A percentile compares a stretch with the other conserved stretches of the same genome.
Conservation (phyloP, 2,797 vertebrate species). For the Brachymystax lenok region DNA sequence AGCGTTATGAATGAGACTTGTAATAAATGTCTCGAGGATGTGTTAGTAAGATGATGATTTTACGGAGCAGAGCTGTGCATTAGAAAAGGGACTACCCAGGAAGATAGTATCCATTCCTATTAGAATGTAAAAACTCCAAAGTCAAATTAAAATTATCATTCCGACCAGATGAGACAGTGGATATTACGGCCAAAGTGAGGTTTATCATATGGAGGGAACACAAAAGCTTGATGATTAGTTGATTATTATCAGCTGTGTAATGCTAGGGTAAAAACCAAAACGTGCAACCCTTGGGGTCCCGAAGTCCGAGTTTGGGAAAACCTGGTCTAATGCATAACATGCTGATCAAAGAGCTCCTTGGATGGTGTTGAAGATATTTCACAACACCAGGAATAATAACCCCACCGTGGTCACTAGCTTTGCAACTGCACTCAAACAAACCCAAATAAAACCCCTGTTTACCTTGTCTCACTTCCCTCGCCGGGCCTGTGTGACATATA, state of each 20-base stretch:
- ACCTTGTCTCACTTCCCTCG: constrained; percentile 20
- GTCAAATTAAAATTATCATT: constrained; percentile 11
- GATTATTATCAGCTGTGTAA: no score
- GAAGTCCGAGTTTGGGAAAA: no score
- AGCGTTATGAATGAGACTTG: constrained; percentile 24
- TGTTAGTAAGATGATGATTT: neutral
- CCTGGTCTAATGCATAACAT: no score
- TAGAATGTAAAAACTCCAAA: constrained; percentile 14
- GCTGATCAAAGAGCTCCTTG: neutral
- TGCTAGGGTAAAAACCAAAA: no score
- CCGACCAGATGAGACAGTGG: constrained; percentile 13
- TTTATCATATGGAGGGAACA: constrained; percentile 26
- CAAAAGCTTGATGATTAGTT: constrained; percentile 5
- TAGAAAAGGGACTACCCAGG: constrained; percentile 23
- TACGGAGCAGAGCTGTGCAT: constrained; percentile 8
- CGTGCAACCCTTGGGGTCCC: no score
- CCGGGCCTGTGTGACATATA: constrained; percentile 11
- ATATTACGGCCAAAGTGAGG: constrained; percentile 26
- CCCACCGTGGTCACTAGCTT: neutral
- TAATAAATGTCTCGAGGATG: constrained; percentile 26
- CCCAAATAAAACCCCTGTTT: constrained; percentile 11
- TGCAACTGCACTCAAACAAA: neutral
- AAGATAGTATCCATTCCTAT: neutral
- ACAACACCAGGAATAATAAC: no score
- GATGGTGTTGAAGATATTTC: neutral